Base-by-base conservation (phyloP, 2,797 vertebrate genomes). In the Menidia menidia region DNA sequence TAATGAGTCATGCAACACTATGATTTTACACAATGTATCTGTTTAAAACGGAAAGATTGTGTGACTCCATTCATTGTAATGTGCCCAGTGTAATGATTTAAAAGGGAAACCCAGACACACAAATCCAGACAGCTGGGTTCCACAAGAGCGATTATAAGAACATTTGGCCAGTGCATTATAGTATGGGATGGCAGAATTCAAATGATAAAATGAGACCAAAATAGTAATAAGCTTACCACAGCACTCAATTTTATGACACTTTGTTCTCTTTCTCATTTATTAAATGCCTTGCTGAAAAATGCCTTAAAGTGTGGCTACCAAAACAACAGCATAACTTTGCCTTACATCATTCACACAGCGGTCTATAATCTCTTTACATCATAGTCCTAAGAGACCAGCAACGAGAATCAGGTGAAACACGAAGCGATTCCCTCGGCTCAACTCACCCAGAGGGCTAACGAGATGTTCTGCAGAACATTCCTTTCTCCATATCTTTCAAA, bases 361-460 rank as follows among this genome's bases (percentile, higher is more conserved):
- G 52, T 48, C 43, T 67, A 78, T 77, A 68, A 80, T 58, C 79
- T 54, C 63, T 68, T 88, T 73, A 78, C 75, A 76, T 87, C 82
- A 60, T 54, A 42, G 56, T 71, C 60, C 63, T 48, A 63, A 65
- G 69, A 72, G 53, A 77, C 58, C 58, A 75, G 60, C 81, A 87
- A 77, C 78, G 83, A 80, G 25, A 65, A 70, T 87, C 80, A 75
- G 19, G 35, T 79, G 74, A 87, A 89, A 89, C 59, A 14, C 68
- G 71, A 89, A 60, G 60, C 60, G 1, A 59, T 60, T 63, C 25
- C 54, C 43, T 42, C 64, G 56, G 41, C 55, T 45, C 50, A 69
- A 45, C 51, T 78, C 39, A 71, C 12, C 64, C 30, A 12, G 63
- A 53, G 30, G 57, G 59, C 60, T 52, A 78, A 61, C 64, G 60